These are phyloP conservation scores for Clunio marinus DNA, from an alignment of 2,888 invertebrate genomes.

Conservation along the genomic window DNA sequence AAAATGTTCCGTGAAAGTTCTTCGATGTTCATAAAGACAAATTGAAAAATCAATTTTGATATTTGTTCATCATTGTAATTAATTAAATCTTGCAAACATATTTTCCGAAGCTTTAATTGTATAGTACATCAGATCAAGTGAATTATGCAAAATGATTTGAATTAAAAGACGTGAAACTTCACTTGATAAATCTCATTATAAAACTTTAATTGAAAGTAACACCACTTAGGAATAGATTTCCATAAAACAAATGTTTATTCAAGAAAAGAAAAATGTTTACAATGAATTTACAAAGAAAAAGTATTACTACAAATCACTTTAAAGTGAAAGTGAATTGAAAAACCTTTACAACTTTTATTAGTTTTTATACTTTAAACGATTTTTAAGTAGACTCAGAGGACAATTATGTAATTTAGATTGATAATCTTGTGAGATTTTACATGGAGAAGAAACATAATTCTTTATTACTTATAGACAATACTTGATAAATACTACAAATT, in stretches of 20 bases:
- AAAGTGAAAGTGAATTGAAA: no score
- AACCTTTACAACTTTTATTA: no score
- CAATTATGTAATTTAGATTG: no score
- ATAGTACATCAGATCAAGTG: no score
- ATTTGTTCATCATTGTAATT: no score
- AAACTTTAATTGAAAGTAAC: neutral
- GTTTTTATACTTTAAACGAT: no score
- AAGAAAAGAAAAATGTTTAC: conserved; percentile 18
- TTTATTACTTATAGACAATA: conserved; percentile 19
- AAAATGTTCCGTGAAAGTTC: no score
- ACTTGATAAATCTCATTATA: neutral
- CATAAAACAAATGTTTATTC: neutral
- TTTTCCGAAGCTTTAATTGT: conserved; percentile 20
- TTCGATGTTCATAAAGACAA: no score
- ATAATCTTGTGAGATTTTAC: neutral
- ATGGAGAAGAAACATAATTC: no score
- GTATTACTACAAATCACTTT: no score
- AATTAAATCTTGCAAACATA: neutral
- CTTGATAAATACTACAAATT: conserved; percentile 11
- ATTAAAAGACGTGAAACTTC: neutral
- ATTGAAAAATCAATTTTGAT: no score
- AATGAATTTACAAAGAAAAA: conserved; percentile 21
- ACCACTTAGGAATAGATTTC: conserved; percentile 8
- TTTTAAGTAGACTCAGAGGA: neutral
- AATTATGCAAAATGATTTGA: no score